Percentiles rank a stretch among this genome's conserved stretches.
These are phyloP conservation scores for Drosophila watanabei DNA, from an alignment of 1,140 invertebrate species.

Conservation along the genomic window DNA sequence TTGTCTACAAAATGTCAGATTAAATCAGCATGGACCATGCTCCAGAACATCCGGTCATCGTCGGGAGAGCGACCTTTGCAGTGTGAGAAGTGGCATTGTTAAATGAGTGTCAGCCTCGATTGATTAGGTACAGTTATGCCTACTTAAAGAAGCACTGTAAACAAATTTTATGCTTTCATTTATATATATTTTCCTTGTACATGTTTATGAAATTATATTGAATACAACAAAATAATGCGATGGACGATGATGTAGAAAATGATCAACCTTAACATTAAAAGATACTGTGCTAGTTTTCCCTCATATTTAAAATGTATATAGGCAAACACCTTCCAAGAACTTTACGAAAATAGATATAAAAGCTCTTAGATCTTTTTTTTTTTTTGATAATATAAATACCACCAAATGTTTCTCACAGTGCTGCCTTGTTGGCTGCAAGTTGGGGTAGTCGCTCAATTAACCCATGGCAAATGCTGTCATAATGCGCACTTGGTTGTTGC, in stretches of 20 bases:
- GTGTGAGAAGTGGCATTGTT: slow-evolving; percentile 21
- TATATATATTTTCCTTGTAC: accelerated
- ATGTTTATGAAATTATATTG: not conserved
- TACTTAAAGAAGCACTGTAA: slow-evolving; percentile 17
- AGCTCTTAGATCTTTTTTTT: too few relatives aligned
- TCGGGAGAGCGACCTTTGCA: not conserved
- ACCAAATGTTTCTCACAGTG: slow-evolving; percentile 9
- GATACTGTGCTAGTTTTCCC: too few relatives aligned
- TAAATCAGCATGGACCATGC: slow-evolving; percentile 64
- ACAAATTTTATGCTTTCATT: not conserved
- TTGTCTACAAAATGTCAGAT: slow-evolving; percentile 78
- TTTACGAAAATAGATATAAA: not conserved
- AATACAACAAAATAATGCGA: not conserved
- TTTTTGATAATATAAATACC: too few relatives aligned
- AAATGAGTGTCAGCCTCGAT: slow-evolving; percentile 14
- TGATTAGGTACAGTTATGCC: slow-evolving; percentile 60
- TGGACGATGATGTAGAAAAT: too few relatives aligned
- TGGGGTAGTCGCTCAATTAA: slow-evolving; percentile 65
- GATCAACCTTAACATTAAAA: not conserved
- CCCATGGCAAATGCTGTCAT: slow-evolving; percentile 68
- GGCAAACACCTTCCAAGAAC: not conserved
- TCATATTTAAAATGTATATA: too few relatives aligned
- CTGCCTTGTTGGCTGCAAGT: not conserved
- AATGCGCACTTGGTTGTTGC: slow-evolving; percentile 76
- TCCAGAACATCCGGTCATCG: slow-evolving; percentile 36